Percentiles rank a stretch among this genome's conserved stretches.
Conservation (phyloP, 2,888 invertebrate genomes). For the Mesopsocus fuscifrons region DNA sequence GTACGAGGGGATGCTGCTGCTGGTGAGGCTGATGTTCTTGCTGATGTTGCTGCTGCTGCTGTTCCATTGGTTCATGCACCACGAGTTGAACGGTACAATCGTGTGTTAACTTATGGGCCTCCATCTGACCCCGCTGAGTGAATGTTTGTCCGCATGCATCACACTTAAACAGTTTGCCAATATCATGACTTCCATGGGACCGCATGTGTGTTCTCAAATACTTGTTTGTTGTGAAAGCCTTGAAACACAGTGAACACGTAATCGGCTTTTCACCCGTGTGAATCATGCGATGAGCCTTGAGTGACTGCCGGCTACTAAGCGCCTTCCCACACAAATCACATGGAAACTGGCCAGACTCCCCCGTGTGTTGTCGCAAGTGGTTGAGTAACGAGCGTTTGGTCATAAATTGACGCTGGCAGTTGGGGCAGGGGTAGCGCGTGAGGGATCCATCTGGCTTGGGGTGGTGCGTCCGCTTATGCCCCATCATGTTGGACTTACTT, state of each 20-base stretch:
- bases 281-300: conserved; percentile 23
- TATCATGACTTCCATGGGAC: conserved; percentile 14
- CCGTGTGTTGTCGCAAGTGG: conserved; percentile 17
- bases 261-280: conserved; percentile 32
- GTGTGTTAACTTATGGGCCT: not conserved
- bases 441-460: conserved; percentile 18
- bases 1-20: conserved; percentile 1
- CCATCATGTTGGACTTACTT: conserved; percentile 23
- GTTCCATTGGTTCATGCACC: not conserved
- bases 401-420: conserved; percentile 19
- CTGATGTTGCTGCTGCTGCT: not conserved
- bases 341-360: conserved; percentile 22
- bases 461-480: conserved; percentile 19
- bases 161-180: conserved; percentile 13
- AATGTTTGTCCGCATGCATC: conserved; percentile 12
- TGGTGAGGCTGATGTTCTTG: not conserved
- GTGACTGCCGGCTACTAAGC: conserved; percentile 14
- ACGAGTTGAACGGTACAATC: not conserved
- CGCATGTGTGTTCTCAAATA: conserved; percentile 14
- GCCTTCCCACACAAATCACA: conserved; percentile 23
- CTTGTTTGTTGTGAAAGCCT: conserved; percentile 23
- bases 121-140: conserved; percentile 10
- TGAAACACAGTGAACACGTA: conserved; percentile 29
- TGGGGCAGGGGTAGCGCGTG: conserved; percentile 19
- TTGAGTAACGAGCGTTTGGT: conserved; percentile 19